phyloP scores from a whole-genome alignment of 2,888 invertebrate species.

The Cecidostiba fungosa region DNA sequence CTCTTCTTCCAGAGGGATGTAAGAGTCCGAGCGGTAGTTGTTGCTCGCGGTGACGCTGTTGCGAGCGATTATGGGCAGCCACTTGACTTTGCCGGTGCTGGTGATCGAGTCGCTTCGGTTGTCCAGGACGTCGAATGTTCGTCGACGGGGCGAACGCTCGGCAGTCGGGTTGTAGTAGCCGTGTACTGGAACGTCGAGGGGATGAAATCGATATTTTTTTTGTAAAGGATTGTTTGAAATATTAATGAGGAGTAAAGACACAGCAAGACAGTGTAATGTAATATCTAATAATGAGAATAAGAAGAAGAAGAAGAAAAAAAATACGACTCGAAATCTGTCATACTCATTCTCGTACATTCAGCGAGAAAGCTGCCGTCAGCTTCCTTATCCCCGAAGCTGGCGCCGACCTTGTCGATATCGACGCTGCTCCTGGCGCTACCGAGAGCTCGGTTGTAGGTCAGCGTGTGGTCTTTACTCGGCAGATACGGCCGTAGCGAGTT shows the following conservation, averaged over 20 bases:
- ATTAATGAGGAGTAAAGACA: no score
- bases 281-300: no score
- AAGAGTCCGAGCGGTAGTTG: not conserved
- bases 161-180: constrained; percentile 28
- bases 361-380: constrained; percentile 25
- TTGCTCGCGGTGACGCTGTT: not conserved
- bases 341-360: constrained; percentile 10
- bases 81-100: constrained; percentile 19
- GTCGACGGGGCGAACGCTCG: constrained; percentile 37
- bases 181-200: constrained; percentile 1
- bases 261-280: no score
- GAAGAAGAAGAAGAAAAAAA: not conserved
- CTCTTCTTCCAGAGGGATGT: not conserved
- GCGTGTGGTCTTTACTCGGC: constrained; percentile 59
- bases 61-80: constrained; percentile 25
- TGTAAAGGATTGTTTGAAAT: no score
- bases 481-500: constrained; percentile 33
- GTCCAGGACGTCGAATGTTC: constrained; percentile 37
- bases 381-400: constrained; percentile 16
- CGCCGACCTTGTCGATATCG: constrained; percentile 12
- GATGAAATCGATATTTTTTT: not conserved
- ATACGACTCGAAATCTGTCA: constrained; percentile 8
- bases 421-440: constrained; percentile 14
- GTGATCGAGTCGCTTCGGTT: not conserved
- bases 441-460: constrained; percentile 27